Evolutionary conservation across 2,888 invertebrate species (phyloP), one percentile per base, ranked within the genome.

Genomic region (Nezara viridula): DNA sequence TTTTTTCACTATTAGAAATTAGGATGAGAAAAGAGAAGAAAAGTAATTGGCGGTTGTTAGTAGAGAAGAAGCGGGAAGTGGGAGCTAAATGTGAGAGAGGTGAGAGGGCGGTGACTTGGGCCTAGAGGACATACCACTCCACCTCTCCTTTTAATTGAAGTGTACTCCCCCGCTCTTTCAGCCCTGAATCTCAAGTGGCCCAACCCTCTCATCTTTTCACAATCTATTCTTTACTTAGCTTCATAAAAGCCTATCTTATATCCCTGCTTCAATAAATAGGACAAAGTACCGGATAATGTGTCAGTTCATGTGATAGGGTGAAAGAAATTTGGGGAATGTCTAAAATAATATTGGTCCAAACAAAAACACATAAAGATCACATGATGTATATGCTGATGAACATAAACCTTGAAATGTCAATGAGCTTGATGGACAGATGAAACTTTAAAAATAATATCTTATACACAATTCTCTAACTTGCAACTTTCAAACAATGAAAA

Each of bases 191-290:
- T 77, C 40, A 10, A 77, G 77, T 77, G 77, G 6, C 24, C 19
- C 40, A 21, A 9, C 77, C 40, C 77, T 77, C 77, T 77, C 77
- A 9, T 77, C 40, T 77, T 44, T 40, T 3, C 24, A 37, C 77
- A 40, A 40, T 77, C 77, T 77, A 77, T 77, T 77, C 16, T 77
- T 77, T 77, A 77, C 77, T 77, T 77, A 77, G 77, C 77, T 77
- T 24, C 77, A 37, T 77, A 77, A 77, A 77, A 77, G 77, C 77
- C 40, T 40, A 1, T 77, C 37, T 77, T 32, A 77, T 40, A 40
- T 44, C 27, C 40, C 77, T 77, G 14, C 60, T 60, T 60, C 60
- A 27, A 32, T 60, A 60, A 60, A 27, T 60, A 60, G 16, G 60
- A 14, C 60, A 60, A 60, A 60, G 27, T 60, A 60, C 60, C 60